Base-by-base conservation (phyloP, 1,140 invertebrate species). In the Drosophila sproati region DNA sequence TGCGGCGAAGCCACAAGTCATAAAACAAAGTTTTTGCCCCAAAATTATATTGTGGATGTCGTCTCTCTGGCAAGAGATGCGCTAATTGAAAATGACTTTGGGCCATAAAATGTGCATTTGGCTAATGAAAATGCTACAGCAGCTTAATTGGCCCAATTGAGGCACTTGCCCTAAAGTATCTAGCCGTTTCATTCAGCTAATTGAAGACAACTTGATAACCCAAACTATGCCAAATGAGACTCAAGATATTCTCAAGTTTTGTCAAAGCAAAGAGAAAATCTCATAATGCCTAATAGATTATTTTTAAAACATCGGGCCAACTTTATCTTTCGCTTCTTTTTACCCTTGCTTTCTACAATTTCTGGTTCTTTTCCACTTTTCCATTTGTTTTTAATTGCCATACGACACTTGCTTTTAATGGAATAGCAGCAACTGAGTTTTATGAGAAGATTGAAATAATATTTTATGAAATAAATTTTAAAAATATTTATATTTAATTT, bases 11-110 rank as follows among this genome's bases (percentile, higher is more conserved):
- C 67, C 80, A 79, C 66, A 55, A 80, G 77, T 51, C 85, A 89
- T 88, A 88, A 85, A 88, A 88, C 71, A 80, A 86, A 89, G 73
- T 89, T 88, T 78, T 47, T 29, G 41, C 45, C 63, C 29, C 69
- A 82, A 85, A 70, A 88, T 88, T 88, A 80, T 77, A 73, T 82
- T 61, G 73, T 69, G 45, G 47, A 62, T 64, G 60, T 66, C 35
- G 76, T 73, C 78, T 63, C 72, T 68, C 75, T 69, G 7, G 50
- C 63, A 31, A 43, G 52, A 43, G 34, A 68, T 48, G 54, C 62
- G 76, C 80, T 87, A 87, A 87, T 88, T 87, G 83, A 87, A 87
- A 70, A 68, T 45, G 64, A 77, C 75, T 52, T 56, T 71, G 52
- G 59, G 73, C 57, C 63, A 41, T 63, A 73, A 73, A 68, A 56